Percentiles rank a stretch among this genome's conserved stretches.
Conservation (phyloP, 1,140 invertebrate genomes). For the Camponotus pennsylvanicus region DNA sequence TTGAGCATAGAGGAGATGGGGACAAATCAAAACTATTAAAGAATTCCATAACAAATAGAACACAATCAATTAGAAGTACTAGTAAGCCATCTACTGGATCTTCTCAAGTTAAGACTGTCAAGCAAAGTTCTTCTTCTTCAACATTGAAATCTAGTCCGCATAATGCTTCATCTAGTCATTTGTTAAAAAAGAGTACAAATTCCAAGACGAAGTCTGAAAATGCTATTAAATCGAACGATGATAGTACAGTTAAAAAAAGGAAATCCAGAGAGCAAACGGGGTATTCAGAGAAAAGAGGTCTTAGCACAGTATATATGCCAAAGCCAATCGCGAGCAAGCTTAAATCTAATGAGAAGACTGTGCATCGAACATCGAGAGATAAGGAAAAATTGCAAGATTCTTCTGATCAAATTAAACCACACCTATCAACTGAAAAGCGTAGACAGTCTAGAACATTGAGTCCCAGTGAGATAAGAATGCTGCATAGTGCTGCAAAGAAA, state of each 20-base stretch:
- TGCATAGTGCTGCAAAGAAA: constrained; percentile 61
- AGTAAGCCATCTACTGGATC: constrained; percentile 21
- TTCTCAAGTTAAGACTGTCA: constrained; percentile 34
- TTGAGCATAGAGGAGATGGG: constrained; percentile 31
- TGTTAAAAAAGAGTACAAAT: constrained; percentile 45
- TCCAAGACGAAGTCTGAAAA: constrained; percentile 44
- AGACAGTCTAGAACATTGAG: constrained; percentile 79
- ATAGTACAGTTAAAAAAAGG: constrained; percentile 24
- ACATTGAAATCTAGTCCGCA: constrained; percentile 29
- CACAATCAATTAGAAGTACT: constrained; percentile 38
- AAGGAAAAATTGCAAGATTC: constrained; percentile 29
- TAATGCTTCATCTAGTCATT: constrained; percentile 7
- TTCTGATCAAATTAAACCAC: constrained; percentile 10
- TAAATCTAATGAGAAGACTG: constrained; percentile 26
- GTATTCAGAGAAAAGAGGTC: constrained; percentile 76
- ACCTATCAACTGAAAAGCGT: constrained; percentile 65
- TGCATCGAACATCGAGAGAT: neutral
- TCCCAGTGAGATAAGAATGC: constrained; percentile 80
- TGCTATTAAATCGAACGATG: constrained; percentile 5
- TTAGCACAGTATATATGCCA: constrained; percentile 76
- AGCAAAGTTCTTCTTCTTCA: constrained; percentile 43
- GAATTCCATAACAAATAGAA: constrained; percentile 42
- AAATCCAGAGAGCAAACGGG: constrained; percentile 49
- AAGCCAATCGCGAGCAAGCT: constrained; percentile 67
- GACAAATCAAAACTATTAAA: constrained; percentile 48